These are phyloP conservation scores for Odontamblyopus lacepedii DNA, from an alignment of 2,797 vertebrate genomes.

Conservation along the genomic window DNA sequence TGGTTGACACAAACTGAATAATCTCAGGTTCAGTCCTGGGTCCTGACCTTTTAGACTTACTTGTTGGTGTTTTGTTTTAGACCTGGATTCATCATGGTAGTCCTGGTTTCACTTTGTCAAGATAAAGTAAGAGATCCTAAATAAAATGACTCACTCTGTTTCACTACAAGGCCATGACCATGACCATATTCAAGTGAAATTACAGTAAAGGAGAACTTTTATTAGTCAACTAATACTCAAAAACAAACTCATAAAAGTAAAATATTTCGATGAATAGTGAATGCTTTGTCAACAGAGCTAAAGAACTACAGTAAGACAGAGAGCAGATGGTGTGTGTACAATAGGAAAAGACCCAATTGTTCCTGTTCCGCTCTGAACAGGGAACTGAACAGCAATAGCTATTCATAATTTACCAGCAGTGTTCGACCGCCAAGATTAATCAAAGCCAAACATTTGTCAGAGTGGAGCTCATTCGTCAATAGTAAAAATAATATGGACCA, in stretches of 20 bases:
- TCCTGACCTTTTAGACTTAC: too few species aligned
- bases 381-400: slow-evolving; percentile 25
- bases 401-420: slow-evolving; percentile 32
- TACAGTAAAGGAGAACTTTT: too few species aligned
- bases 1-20: not conserved
- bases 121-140: too few species aligned
- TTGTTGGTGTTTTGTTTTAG: too few species aligned
- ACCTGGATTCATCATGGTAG: too few species aligned
- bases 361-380: slow-evolving; percentile 24
- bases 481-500: not conserved
- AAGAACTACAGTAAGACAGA: slow-evolving; percentile 5
- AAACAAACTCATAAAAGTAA: not conserved
- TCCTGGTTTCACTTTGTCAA: too few species aligned
- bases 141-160: too few species aligned
- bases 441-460: slow-evolving; percentile 7
- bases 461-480: not conserved
- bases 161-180: too few species aligned
- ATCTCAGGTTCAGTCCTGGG: not conserved
- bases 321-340: slow-evolving; percentile 34
- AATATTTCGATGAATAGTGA: not conserved
- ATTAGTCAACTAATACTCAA: too few species aligned
- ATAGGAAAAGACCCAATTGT: slow-evolving; percentile 18
- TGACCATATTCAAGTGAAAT: too few species aligned
- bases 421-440: not conserved
- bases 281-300: slow-evolving; percentile 19